These are phyloP conservation scores for Phyllostomus discolor DNA, from an alignment of 2,113 vertebrate species.

Conservation along the genomic window DNA sequence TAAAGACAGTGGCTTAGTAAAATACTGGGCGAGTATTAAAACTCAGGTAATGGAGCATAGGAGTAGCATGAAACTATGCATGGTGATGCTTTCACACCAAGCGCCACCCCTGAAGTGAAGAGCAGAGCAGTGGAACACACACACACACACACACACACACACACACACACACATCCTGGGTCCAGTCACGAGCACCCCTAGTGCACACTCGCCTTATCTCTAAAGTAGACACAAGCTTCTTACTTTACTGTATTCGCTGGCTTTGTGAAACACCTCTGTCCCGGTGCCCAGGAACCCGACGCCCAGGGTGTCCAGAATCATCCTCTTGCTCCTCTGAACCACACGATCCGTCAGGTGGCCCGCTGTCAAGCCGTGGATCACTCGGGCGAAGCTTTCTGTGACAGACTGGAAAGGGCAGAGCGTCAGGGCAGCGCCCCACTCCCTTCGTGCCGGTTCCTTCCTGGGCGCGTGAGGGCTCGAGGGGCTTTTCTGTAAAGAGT, in stretches of 20 bases:
- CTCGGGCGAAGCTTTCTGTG: conserved; percentile 89
- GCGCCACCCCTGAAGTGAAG: not conserved
- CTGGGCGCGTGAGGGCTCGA: not conserved
- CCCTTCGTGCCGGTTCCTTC: not conserved
- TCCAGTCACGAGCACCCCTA: no score
- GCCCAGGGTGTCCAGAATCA: conserved; percentile 95
- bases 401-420: conserved; percentile 79
- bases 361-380: conserved; percentile 83
- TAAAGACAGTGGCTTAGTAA: not conserved
- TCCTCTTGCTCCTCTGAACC: conserved; percentile 90
- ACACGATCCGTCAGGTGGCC: conserved; percentile 87
- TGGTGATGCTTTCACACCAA: not conserved
- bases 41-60: not conserved
- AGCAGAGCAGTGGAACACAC: not conserved
- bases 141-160: not conserved
- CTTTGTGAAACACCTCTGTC: conserved; percentile 88
- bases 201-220: not conserved
- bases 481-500: not conserved
- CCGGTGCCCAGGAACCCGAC: conserved; percentile 89
- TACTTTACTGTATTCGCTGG: conserved; percentile 89
- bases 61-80: not conserved
- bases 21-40: not conserved
- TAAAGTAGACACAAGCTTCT: not conserved
- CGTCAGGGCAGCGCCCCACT: not conserved
- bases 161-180: no score